phyloP scores from a whole-genome alignment of 1,140 invertebrate species.

The Heliothis subflexa region DNA sequence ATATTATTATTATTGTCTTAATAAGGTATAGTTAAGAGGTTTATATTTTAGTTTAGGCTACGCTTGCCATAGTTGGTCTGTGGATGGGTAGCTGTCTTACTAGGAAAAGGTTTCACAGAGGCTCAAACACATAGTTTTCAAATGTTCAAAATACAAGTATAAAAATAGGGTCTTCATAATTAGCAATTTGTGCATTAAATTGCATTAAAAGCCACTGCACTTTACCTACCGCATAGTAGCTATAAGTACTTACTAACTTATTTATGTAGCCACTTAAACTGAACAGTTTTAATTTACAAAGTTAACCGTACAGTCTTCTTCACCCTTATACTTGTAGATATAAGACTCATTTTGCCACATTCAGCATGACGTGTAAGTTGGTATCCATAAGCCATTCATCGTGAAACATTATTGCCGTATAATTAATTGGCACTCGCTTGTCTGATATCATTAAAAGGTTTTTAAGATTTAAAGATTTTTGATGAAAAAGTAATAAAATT shows the following conservation, averaged over 20 bases:
- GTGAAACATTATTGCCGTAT: conserved; percentile 26
- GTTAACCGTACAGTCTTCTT: background rate
- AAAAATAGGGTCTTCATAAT: too few species aligned
- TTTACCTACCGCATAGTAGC: background rate
- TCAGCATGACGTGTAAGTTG: background rate
- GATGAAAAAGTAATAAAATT: background rate
- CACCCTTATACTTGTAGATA: background rate
- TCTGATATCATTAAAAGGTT: conserved; percentile 35
- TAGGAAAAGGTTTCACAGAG: too few species aligned
- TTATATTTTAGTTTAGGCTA: too few species aligned
- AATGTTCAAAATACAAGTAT: too few species aligned
- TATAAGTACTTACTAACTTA: background rate
- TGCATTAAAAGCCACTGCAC: background rate
- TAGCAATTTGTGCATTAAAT: background rate
- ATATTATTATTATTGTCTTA: too few species aligned
- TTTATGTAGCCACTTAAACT: conserved; percentile 14
- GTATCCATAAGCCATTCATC: conserved; percentile 22
- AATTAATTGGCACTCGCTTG: conserved; percentile 40
- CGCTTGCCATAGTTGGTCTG: too few species aligned
- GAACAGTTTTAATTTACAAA: background rate
- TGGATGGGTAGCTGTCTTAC: too few species aligned
- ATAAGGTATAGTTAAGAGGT: too few species aligned
- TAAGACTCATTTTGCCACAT: background rate
- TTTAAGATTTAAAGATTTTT: conserved; percentile 39
- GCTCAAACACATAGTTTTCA: too few species aligned